These are phyloP conservation scores for Nannoperca australis DNA, from an alignment of 2,797 vertebrate species.

Conservation along the genomic window DNA sequence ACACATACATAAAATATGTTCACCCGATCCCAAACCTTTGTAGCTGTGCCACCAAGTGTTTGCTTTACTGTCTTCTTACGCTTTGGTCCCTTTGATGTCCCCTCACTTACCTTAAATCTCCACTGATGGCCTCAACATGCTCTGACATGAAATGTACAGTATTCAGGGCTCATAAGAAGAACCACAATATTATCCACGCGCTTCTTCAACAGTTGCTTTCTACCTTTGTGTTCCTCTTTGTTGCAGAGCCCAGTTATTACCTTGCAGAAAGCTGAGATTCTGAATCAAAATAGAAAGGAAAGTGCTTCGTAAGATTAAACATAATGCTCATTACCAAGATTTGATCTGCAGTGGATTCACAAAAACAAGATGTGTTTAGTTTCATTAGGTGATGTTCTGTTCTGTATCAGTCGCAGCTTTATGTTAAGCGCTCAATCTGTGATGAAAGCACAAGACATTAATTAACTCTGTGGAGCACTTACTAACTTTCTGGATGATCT, in stretches of 20 bases:
- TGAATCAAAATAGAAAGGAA: constrained; percentile 1
- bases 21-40: constrained; percentile 26
- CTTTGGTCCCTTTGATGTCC: constrained; percentile 59
- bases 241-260: constrained; percentile 11
- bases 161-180: constrained; percentile 49
- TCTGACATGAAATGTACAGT: constrained; percentile 50
- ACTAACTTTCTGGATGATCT: background rate
- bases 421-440: constrained; percentile 13
- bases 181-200: constrained; percentile 2
- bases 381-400: constrained; percentile 25
- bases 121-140: constrained; percentile 40
- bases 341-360: background rate
- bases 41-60: constrained; percentile 38
- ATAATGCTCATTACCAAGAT: constrained; percentile 20
- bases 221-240: background rate
- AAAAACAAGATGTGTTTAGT: background rate
- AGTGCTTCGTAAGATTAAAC: constrained; percentile 2
- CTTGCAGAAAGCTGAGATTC: constrained; percentile 27
- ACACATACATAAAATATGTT: constrained; percentile 8
- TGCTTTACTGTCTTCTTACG: constrained; percentile 17
- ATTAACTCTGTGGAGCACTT: constrained; percentile 4
- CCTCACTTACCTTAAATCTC: constrained; percentile 41
- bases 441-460: constrained; percentile 19
- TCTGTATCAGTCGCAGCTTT: constrained; percentile 7
- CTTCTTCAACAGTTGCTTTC: background rate